Base-by-base conservation (phyloP, 2,797 vertebrate genomes). In the Sternotherus odoratus region DNA sequence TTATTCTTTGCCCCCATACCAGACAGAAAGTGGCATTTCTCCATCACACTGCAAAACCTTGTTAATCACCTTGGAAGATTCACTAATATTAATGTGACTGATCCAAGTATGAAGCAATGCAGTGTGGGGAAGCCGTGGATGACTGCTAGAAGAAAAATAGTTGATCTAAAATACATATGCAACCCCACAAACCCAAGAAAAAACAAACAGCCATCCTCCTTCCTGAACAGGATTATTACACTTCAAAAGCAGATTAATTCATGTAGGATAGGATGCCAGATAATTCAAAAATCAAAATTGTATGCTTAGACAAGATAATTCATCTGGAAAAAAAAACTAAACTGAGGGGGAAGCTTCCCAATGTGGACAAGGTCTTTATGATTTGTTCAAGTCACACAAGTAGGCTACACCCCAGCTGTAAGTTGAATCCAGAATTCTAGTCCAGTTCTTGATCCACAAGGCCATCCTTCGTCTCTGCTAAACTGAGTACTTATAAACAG, bases 91-190 rank as follows among this genome's bases (percentile, higher is more conserved):
- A 60, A 30, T 15, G 57, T 33, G 57, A 60, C 21, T 3, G 43
- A 78, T 82, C 81, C 82, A 63, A 56, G 23, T 6, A 16, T 6
- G n/a, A 92, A 95, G 88, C 24, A 46, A 57, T 26, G 43, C 12
- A 79, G 66, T 94, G 72, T 60, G 80, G 77, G 39, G 16, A 50
- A n/a, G 21, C 10, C 75, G 6, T 63, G 28, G 69, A 60, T 60
- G 30, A 60, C 30, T 60, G 36, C 36, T 39, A 43, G 49, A 79
- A 21, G 33, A 9, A 26, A 24, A 86, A 66, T 9, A 50, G 39
- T 72, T 36, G 36, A 43, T 66, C 21, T 21, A 75, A 84, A 87
- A 75, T 5, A 72, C 23, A 3, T 7, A 50, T 24, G 63, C 49
- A 77, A 21, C 54, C 48, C n/a, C 77, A 60, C 16, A 39, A 56